These are phyloP conservation scores for Tethya wilhelma DNA, from an alignment of 37 sponge, comb jelly and placozoan genomes.

Conservation along the genomic window DNA sequence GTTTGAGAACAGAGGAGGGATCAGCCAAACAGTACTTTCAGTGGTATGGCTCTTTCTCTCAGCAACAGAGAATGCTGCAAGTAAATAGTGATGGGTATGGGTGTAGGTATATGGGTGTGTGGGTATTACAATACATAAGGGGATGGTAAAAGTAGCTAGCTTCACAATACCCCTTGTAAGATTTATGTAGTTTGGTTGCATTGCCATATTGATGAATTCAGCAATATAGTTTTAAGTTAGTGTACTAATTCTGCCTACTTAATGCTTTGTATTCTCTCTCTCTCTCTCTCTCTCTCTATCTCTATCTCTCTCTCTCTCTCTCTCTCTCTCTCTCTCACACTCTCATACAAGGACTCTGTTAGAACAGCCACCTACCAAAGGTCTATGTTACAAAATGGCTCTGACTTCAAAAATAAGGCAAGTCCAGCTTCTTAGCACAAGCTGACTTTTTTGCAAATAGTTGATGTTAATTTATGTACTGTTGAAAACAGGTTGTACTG, in stretches of 20 bases:
- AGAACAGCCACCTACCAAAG: conserved; percentile 95
- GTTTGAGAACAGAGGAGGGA: conserved; percentile 84
- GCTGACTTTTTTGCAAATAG: conserved; percentile 8
- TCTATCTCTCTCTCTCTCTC: too few relatives aligned
- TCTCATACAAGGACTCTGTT: conserved; percentile 85
- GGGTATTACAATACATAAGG: neutral
- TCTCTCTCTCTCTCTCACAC: neutral
- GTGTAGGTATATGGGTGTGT: neutral
- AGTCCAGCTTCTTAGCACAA: neutral
- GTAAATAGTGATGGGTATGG: conserved; percentile 8
- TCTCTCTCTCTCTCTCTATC: too few relatives aligned
- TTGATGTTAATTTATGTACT: neutral
- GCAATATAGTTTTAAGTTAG: too few relatives aligned
- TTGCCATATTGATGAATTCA: neutral
- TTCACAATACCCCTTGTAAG: neutral
- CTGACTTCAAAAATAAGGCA: conserved; percentile 95
- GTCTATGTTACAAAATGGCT: conserved; percentile 90
- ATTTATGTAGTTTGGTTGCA: neutral
- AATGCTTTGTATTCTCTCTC: too few relatives aligned
- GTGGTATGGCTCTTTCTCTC: conserved; percentile 95
- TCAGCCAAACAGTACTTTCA: conserved; percentile 98
- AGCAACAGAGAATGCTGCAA: conserved; percentile 99
- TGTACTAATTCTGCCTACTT: too few relatives aligned
- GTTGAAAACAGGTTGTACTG: conserved; percentile 76
- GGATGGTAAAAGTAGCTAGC: neutral